phyloP scores from a whole-genome alignment of 2,113 vertebrate species.

The Cricetomys ansorgei region DNA sequence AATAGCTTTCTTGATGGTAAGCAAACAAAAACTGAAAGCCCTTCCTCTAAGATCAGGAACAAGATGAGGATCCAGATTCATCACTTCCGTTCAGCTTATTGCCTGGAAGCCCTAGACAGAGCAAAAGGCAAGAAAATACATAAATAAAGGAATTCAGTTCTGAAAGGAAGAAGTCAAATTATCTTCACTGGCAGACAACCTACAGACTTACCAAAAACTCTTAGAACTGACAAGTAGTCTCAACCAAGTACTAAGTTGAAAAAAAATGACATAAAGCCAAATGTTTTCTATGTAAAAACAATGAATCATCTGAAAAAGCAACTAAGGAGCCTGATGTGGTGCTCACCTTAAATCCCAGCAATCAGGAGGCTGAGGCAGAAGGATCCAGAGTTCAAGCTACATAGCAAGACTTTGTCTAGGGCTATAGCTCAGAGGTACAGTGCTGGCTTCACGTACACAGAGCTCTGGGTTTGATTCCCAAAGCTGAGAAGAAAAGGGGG shows the following conservation, averaged over 20 bases:
- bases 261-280: background rate
- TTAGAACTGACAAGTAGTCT: background rate
- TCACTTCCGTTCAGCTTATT: background rate
- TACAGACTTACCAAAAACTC: background rate
- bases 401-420: background rate
- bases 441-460: background rate
- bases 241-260: too few species aligned
- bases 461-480: background rate
- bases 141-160: too few species aligned
- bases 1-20: background rate
- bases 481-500: background rate
- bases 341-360: background rate
- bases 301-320: background rate
- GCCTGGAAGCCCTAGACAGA: background rate
- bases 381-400: background rate
- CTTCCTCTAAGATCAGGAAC: background rate
- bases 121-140: background rate
- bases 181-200: background rate
- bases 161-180: background rate
- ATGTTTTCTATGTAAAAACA: background rate
- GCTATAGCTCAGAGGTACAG: background rate
- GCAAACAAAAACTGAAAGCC: background rate
- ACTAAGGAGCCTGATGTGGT: too few species aligned
- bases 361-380: background rate
- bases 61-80: background rate